phyloP scores from a whole-genome alignment of 2,888 invertebrate species.

The Spialia ferax region DNA sequence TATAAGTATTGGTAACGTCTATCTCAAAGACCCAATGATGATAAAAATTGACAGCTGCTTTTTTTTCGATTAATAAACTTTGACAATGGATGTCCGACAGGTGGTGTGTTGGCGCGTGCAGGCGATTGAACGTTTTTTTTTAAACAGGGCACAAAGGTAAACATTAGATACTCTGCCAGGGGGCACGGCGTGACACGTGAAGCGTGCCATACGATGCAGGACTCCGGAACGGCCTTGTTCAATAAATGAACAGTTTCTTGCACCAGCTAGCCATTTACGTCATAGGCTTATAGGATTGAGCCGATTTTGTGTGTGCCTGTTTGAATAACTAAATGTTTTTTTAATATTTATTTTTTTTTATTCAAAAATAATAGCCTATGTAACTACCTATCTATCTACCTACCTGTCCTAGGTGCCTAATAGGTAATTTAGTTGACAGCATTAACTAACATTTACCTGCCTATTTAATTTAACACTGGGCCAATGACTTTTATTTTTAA shows the following conservation, averaged over 20 bases:
- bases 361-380: too few relatives aligned
- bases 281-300: conserved; percentile 3
- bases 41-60: conserved; percentile 30
- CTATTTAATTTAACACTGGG: too few relatives aligned
- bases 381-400: too few relatives aligned
- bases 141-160: not conserved
- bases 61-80: conserved; percentile 26
- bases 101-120: conserved; percentile 44
- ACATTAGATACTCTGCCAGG: conserved; percentile 10
- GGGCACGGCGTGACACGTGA: conserved; percentile 31
- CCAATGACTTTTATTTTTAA: too few relatives aligned
- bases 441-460: too few relatives aligned
- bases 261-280: conserved; percentile 16
- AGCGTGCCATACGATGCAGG: conserved; percentile 28
- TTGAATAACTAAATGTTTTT: too few relatives aligned
- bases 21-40: too few relatives aligned
- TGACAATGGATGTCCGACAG: conserved; percentile 47
- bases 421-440: too few relatives aligned
- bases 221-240: conserved; percentile 42
- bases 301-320: not conserved
- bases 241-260: conserved; percentile 26
- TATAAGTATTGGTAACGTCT: too few relatives aligned
- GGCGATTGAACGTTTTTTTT: conserved; percentile 3
- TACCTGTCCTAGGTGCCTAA: too few relatives aligned
- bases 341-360: too few relatives aligned